Base-by-base conservation (phyloP, 2,113 vertebrate species). In the Apodemus sylvaticus region DNA sequence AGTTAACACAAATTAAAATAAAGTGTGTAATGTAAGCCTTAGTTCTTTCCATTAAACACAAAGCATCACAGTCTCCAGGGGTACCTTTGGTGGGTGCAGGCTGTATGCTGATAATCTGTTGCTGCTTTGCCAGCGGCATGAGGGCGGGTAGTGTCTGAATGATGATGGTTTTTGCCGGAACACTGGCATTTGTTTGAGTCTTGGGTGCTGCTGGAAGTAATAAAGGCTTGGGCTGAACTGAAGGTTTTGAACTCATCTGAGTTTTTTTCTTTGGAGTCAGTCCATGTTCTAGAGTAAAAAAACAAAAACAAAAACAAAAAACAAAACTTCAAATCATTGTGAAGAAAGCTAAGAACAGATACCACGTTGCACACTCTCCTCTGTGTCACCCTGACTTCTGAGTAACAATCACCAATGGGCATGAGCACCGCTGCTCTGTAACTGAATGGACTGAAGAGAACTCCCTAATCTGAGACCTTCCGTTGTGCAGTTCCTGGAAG, bases 161-260 rank as follows among this genome's bases (percentile, higher is more conserved):
- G 98, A 99, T 99, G 97, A 99, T 99, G 68, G 99, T 98, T 98
- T 99, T 99, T 29, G 99, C 96, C 90, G 99, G 98, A 93, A 99
- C 97, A 3, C 98, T 93, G 60, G 99, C 83, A 85, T 98, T 97
- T 36, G 98, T 82, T 64, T 98, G 99, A 95, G 99, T 68, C 96
- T 99, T 97, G n/a, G 99, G 98, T 91, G 99, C 93, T 48, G 99
- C 98, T 85, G 99, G 99, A 92, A 99, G 98, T 89, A 99, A 88
- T 79, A 99, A 98, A 0, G 99, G 99, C 94, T 99, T 99, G 62
- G 99, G 99, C 70, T 99, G 99, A 98, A 99, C 99, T 78, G 98
- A 99, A 96, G 99, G 98, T 97, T 99, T 99, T 16, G 99, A 98
- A 7, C 79, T 98, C 29, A 98, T 91, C 91, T 98, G 99, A 97